Evolutionary conservation across 1,140 invertebrate species (phyloP), one percentile per base, ranked within the genome.

Genomic region (Heliconius hewitsoni): DNA sequence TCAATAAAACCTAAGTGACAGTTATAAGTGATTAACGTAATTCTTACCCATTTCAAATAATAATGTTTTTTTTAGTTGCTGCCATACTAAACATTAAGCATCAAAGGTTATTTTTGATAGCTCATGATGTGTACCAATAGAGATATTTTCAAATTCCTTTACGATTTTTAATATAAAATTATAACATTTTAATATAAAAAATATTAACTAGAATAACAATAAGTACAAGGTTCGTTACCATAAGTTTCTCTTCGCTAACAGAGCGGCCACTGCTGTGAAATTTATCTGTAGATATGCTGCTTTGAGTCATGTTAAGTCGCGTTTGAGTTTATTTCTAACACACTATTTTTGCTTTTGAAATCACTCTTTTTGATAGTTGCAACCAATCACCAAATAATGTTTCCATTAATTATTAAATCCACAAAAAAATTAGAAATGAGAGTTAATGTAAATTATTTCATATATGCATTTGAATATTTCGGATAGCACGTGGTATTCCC

Each of bases 211-310:
- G 5, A 46, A 46, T 60, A n/a, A 60, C 9, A 60, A 23, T 19
- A 52, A 1, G 6, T 46, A 55, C 19, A 55, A 55, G 55, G 1
- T 75, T 71, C n/a, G 73, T 86, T 87, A 94, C 93, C 92, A 94
- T 91, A 71, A 94, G 81, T 81, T 94, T 94, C 85, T 94, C 93
- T 78, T 94, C 93, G 60, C 90, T 92, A 79, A 93, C 87, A 70
- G 90, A 90, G 37, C 88, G 86, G 77, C 85, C 86, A 76, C 87
- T 85, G 50, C 85, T 83, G 81, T 89, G 86, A 75, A 89, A 88
- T 83, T 90, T 91, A 70, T 94, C 91, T 79, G 88, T 84, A 76
- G 84, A 85, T 66, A 82, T 82, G 80, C 78, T 93, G 82, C 88
- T 93, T 84, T 93, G 93, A 85, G 91, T 94, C 93, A 94, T 94